Conservation (phyloP, 2,797 vertebrate genomes). For the Decapterus maruadsi region DNA sequence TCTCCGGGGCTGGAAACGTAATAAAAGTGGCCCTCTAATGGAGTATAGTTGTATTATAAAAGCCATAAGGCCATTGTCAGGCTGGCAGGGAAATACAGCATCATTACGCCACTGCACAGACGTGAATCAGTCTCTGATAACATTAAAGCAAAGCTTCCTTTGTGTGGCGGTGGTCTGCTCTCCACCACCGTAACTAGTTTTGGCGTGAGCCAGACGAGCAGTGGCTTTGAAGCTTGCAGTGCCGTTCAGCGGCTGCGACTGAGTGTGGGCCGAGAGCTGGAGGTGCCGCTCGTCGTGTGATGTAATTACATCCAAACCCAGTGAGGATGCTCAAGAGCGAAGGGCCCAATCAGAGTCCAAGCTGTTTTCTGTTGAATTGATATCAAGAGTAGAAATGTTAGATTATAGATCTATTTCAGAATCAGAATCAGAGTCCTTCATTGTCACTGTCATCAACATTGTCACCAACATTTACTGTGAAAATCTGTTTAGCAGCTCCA, state of each 20-base stretch:
- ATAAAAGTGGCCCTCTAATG: slow-evolving; percentile 78
- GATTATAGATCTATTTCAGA: too few relatives aligned
- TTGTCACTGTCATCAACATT: too few relatives aligned
- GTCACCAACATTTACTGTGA: too few relatives aligned
- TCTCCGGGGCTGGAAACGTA: slow-evolving; percentile 73
- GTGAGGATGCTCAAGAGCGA: background rate
- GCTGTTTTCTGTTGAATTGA: background rate
- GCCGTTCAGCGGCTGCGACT: background rate
- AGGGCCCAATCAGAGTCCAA: background rate
- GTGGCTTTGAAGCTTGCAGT: slow-evolving; percentile 88
- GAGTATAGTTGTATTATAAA: slow-evolving; percentile 72
- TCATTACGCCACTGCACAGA: slow-evolving; percentile 67
- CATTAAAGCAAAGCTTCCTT: slow-evolving; percentile 90
- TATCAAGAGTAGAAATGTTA: background rate
- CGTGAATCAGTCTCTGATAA: slow-evolving; percentile 87
- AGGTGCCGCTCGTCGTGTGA: slow-evolving; percentile 45
- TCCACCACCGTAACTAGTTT: slow-evolving; percentile 87
- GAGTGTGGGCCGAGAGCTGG: slow-evolving; percentile 28
- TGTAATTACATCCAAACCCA: slow-evolving; percentile 33
- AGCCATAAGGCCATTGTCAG: slow-evolving; percentile 71
- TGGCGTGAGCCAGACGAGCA: slow-evolving; percentile 90
- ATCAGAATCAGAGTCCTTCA: too few relatives aligned
- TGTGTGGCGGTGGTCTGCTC: slow-evolving; percentile 88
- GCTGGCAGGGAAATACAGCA: slow-evolving; percentile 55
- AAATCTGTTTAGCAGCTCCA: too few relatives aligned